Evolutionary conservation across 2,113 vertebrate species (phyloP), one percentile per base, ranked within the genome.

Genomic region (Motacilla alba): DNA sequence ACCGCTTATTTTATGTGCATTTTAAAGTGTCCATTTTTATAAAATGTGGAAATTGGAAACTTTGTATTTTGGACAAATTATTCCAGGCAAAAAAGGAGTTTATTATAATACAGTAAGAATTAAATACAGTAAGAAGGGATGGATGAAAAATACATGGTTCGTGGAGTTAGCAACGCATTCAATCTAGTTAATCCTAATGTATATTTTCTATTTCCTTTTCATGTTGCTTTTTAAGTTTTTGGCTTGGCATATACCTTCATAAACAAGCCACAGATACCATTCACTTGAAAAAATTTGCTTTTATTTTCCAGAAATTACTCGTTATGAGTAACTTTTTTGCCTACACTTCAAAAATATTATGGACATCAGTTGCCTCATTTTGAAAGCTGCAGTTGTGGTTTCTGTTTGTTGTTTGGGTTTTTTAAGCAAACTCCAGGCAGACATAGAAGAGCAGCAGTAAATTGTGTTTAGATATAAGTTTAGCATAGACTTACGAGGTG

Each of bases 331-430:
- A 37, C 21, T 67, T 72, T n/a, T 33, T 46, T 8, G 1, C 30
- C 18, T 56, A 5, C 0, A 0, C 5, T 68, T 69, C 2, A 15
- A 7, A 80, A 64, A 55, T 52, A 18, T 7, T 59, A 3, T 10
- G 15, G 33, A 35, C 3, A 3, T 56, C 6, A 69, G 3, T 73
- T 80, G 20, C 20, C 30, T 63, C 21, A 37, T 67, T 78, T 87
- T 52, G 24, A 63, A 94, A 78, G 27, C 27, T 91, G n/a, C 23
- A 52, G 0, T 24, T 77, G 10, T 64, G 39, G 5, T 53, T 87
- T 70, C 33, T 52, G 6, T 31, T 74, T 15, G 7, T 73, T 35
- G 4, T 26, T 64, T 15, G 23, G 30, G 9, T 35, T 83, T 77
- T 89, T 64, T 27, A 46, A 76, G 24, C 9, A 41, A 76, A 59